Conservation (phyloP, 2,113 vertebrate species). For the Sitta europaea region DNA sequence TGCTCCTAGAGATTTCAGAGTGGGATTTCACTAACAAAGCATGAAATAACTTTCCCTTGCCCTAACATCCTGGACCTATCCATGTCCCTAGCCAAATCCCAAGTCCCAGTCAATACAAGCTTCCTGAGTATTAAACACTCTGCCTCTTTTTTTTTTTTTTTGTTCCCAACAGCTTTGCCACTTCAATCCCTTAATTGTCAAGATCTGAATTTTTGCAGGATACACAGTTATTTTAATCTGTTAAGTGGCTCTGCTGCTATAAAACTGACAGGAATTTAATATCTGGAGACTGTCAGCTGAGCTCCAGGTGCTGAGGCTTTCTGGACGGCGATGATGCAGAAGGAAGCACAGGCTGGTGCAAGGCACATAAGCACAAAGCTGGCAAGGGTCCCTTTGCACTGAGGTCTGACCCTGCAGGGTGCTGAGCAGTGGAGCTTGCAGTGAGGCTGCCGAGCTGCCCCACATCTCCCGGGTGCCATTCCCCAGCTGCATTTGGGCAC, state of each 20-base stretch:
- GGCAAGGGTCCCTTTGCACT: not conserved
- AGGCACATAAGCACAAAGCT: not conserved
- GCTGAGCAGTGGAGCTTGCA: not conserved
- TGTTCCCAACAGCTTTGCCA: not conserved
- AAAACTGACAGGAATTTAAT: conserved; percentile 47
- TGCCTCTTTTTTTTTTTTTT: not conserved
- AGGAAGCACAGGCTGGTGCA: not conserved
- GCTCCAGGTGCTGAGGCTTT: conserved; percentile 32
- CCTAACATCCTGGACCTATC: not conserved
- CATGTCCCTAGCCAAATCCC: not conserved
- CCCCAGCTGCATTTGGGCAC: not conserved
- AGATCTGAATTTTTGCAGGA: conserved; percentile 44
- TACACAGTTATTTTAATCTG: conserved; percentile 57
- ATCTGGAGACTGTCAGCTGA: conserved; percentile 39
- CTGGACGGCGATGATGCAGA: not conserved
- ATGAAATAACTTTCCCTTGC: not conserved
- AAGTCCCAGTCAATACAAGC: not conserved
- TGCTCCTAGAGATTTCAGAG: not conserved
- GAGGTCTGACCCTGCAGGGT: not conserved
- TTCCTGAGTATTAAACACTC: not conserved
- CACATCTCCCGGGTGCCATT: not conserved
- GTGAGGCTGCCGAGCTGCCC: not conserved
- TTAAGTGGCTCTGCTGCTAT: conserved; percentile 53
- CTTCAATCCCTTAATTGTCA: conserved; percentile 43
- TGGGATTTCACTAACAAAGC: not conserved